phyloP scores from a whole-genome alignment of 23 tunicate genomes.

The Trididemnum miniatum region DNA sequence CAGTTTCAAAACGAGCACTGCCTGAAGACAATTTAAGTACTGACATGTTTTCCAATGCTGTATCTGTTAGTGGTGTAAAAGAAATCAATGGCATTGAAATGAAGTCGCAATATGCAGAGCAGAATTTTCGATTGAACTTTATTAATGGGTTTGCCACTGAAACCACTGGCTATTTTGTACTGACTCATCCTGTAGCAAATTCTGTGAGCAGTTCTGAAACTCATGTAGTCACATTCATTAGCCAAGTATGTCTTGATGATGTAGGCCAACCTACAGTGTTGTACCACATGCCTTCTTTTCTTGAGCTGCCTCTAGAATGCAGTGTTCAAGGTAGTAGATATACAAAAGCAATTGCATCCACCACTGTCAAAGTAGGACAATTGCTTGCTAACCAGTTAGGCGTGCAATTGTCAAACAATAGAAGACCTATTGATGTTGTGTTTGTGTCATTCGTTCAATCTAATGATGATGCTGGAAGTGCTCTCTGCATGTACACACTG shows the following conservation, averaged over 20 bases:
- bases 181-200: constrained; percentile 38
- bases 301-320: constrained; percentile 65
- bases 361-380: constrained; percentile 47
- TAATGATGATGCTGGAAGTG: constrained; percentile 32
- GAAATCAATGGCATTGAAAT: constrained; percentile 30
- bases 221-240: constrained; percentile 39
- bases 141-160: constrained; percentile 61
- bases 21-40: constrained; percentile 16
- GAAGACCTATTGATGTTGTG: constrained; percentile 36
- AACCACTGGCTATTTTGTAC: constrained; percentile 77
- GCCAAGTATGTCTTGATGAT: constrained; percentile 66
- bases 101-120: constrained; percentile 21
- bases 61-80: not conserved
- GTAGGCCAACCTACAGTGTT: not conserved
- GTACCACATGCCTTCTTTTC: constrained; percentile 33
- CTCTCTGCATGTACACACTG: constrained; percentile 69
- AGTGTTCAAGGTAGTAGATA: constrained; percentile 16
- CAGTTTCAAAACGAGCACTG: constrained; percentile 51
- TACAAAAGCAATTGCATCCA: constrained; percentile 56
- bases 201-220: not conserved
- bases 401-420: too few relatives aligned
- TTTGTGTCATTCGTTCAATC: constrained; percentile 61
- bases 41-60: constrained; percentile 49
- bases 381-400: not conserved
- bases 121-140: constrained; percentile 52